Evolutionary conservation across 2,113 vertebrate genomes (phyloP).

Genomic region (Triplophysa rosa): DNA sequence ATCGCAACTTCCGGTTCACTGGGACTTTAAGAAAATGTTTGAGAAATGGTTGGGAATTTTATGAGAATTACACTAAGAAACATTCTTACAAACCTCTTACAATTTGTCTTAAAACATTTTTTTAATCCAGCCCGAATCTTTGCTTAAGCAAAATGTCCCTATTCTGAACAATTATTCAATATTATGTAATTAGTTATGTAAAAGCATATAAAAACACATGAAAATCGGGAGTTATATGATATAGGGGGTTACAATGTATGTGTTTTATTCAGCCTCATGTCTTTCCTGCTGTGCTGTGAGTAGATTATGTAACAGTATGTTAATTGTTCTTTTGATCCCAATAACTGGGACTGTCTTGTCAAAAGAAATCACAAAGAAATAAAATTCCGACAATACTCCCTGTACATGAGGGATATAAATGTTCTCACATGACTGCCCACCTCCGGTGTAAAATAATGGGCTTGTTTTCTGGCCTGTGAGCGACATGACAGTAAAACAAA

Average conservation of each 20-base stretch:
- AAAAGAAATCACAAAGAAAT: slow-evolving; percentile 7
- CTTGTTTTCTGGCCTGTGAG: background rate
- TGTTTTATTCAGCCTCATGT: background rate
- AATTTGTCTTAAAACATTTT: no score
- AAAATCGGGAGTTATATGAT: no score
- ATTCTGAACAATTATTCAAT: no score
- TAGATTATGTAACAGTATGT: slow-evolving; percentile 24
- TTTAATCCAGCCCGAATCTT: no score
- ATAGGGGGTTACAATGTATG: background rate
- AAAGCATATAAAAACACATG: no score
- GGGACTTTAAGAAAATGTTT: no score
- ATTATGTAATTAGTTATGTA: no score
- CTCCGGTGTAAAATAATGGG: slow-evolving; percentile 1
- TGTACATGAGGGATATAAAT: background rate
- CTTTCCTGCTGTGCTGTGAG: background rate
- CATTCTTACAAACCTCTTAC: no score
- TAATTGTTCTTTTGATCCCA: background rate
- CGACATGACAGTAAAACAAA: background rate
- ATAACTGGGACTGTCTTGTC: slow-evolving; percentile 8
- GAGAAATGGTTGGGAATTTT: no score
- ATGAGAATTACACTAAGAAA: no score
- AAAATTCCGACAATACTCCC: background rate
- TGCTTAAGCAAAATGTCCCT: no score
- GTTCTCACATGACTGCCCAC: slow-evolving; percentile 14
- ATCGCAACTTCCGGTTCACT: no score